Percentiles rank a stretch among this genome's conserved stretches.
Evolutionary conservation across 2,888 invertebrate genomes (phyloP).

Genomic region (Nomada ferruginata): DNA sequence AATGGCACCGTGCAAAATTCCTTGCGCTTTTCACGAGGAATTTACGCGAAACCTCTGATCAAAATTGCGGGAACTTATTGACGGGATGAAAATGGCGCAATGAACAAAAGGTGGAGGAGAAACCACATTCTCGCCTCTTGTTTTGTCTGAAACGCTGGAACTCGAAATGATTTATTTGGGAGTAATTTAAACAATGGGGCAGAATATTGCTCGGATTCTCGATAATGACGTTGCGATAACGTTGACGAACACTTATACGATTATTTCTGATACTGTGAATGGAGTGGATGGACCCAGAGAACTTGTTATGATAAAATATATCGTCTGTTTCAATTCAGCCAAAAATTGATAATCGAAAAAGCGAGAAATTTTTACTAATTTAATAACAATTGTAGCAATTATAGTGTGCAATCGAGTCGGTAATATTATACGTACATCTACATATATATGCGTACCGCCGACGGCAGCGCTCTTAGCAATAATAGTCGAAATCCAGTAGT

Average conservation of each 20-base stretch:
- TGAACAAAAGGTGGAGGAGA: constrained; percentile 28
- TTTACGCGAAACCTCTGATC: neutral
- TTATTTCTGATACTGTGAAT: neutral
- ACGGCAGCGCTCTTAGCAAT: neutral
- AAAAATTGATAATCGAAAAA: neutral
- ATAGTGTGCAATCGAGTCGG: neutral
- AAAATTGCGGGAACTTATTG: constrained; percentile 52
- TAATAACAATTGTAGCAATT: neutral
- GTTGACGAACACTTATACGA: neutral
- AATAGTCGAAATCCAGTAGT: constrained; percentile 2
- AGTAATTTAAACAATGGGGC: constrained; percentile 1
- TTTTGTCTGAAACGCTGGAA: neutral
- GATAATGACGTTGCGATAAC: constrained; percentile 16
- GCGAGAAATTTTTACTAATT: neutral
- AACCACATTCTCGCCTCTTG: constrained; percentile 13
- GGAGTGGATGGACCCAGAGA: neutral
- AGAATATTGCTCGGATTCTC: constrained; percentile 17
- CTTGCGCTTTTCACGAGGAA: constrained; percentile 32
- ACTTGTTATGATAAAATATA: constrained; percentile 14
- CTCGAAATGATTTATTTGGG: constrained; percentile 25
- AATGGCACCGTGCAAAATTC: constrained; percentile 54
- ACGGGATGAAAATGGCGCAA: constrained; percentile 29
- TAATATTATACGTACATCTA: neutral
- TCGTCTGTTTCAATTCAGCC: neutral
- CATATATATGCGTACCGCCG: neutral